phyloP scores from a whole-genome alignment of 2,797 vertebrate species.

The Sebastes baramenuke region DNA sequence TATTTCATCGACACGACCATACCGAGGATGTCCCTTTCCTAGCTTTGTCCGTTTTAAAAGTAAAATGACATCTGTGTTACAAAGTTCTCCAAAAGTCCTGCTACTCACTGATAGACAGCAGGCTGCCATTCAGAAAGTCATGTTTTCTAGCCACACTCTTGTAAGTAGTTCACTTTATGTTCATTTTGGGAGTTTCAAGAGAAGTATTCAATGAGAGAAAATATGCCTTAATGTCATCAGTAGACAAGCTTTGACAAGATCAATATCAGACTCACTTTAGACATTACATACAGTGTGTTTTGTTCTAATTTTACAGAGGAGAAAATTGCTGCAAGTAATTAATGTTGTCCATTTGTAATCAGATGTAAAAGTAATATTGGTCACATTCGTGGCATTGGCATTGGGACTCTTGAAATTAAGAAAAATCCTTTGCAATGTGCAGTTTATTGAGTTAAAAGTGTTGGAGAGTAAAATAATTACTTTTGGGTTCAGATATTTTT shows the following conservation, averaged over 20 bases:
- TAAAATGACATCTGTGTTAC: constrained; percentile 33
- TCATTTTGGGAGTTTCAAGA: constrained; percentile 38
- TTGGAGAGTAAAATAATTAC: neutral
- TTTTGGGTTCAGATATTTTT: neutral
- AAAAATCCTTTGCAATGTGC: constrained; percentile 19
- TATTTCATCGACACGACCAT: constrained; percentile 49
- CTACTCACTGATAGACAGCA: constrained; percentile 20
- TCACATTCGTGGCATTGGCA: constrained; percentile 56
- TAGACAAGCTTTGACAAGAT: constrained; percentile 56
- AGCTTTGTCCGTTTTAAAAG: constrained; percentile 52
- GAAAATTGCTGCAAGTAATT: neutral
- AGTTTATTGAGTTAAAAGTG: constrained; percentile 25
- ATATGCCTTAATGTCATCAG: constrained; percentile 74
- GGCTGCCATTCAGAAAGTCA: constrained; percentile 22
- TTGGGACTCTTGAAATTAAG: constrained; percentile 65
- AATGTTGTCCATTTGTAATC: constrained; percentile 13
- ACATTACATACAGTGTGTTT: constrained; percentile 24
- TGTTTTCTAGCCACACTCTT: constrained; percentile 37
- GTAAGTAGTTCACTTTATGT: constrained; percentile 61
- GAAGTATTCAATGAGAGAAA: constrained; percentile 37
- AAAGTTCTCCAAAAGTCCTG: constrained; percentile 37
- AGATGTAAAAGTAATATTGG: constrained; percentile 18
- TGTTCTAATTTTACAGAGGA: neutral
- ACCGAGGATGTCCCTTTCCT: constrained; percentile 50
- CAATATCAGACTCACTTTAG: constrained; percentile 33